Percentiles rank a stretch among this genome's conserved stretches.
Conservation (phyloP, 2,888 invertebrate species). For the Microplitis manilae region DNA sequence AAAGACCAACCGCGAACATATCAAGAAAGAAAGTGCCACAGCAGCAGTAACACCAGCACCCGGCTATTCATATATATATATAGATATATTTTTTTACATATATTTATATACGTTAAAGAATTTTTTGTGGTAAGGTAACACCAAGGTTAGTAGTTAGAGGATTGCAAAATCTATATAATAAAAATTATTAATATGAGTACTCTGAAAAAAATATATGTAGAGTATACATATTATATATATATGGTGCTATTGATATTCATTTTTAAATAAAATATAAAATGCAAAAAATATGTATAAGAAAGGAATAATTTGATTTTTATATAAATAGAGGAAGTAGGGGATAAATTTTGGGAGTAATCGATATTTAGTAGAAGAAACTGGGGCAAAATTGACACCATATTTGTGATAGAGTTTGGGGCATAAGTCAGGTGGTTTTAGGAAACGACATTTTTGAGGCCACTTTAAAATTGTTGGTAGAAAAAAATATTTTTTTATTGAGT, state of each 20-base stretch:
- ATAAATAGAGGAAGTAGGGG: background rate
- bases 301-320: background rate
- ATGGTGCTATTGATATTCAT: background rate
- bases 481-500: too few species aligned
- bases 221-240: background rate
- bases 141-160: background rate
- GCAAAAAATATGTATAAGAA: background rate
- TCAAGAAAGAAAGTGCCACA: slow-evolving; percentile 45
- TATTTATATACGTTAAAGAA: background rate
- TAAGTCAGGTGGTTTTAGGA: too few species aligned
- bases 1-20: slow-evolving; percentile 37
- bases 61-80: background rate
- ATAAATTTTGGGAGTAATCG: too few species aligned
- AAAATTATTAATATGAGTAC: background rate
- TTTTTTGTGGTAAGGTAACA: slow-evolving; percentile 1
- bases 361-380: too few species aligned
- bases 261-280: background rate
- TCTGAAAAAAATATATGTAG: too few species aligned
- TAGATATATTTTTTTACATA: background rate
- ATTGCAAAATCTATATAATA: slow-evolving; percentile 1
- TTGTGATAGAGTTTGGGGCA: too few species aligned
- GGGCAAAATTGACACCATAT: too few species aligned
- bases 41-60: slow-evolving; percentile 32
- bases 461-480: too few species aligned
- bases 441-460: too few species aligned